Evolutionary conservation across 2,888 invertebrate genomes (phyloP), one percentile per base, ranked within the genome.

Genomic region (Synanthedon formicaeformis): DNA sequence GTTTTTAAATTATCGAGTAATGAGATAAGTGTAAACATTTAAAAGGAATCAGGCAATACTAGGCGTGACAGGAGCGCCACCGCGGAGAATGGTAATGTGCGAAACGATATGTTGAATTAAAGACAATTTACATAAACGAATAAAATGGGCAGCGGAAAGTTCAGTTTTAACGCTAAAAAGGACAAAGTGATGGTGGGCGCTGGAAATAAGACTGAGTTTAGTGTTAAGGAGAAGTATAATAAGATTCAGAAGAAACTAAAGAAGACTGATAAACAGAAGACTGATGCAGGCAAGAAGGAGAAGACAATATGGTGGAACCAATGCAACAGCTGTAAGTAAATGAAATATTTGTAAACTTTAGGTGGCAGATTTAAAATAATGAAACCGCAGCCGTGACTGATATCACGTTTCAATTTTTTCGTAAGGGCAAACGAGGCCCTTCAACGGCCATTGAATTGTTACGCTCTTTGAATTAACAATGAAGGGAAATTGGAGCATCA

Each of bases 291-390:
- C 45, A 64, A 69, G 54, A 79, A 73, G 55, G 85, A 87, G 66
- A 88, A 87, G 70, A 81, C 76, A 40, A 86, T 88, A 60, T 88
- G 88, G 88, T 88, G 88, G 88, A 85, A 86, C 57, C 85, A 87
- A 64, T 85, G 86, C 69, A 82, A 72, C 66, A 80, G 83, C 64
- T 71, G 87, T 87, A 72, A 87, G 87, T 85, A 51, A 34, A 34
- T 34, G 8, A 34, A 34, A 34, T 34, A 34, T 34, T 34, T 34
- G 34, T 34, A 34, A 34, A 34, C 10, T 3, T 10, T 34, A 34
- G 4, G 45, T 45, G 14, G 11, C 12, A 13, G n/a, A 45, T 45
- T 45, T 45, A 6, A 45, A 45, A 13, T 45, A 23, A 23, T 45
- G 4, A 45, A 45, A 45, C 45, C 14, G 45, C 45, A 45, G 49